A percentile compares a stretch with the other conserved stretches of the same genome.
These are phyloP conservation scores for Microcebus griseorufus DNA, from an alignment of 2,113 vertebrate genomes.

Conservation along the genomic window DNA sequence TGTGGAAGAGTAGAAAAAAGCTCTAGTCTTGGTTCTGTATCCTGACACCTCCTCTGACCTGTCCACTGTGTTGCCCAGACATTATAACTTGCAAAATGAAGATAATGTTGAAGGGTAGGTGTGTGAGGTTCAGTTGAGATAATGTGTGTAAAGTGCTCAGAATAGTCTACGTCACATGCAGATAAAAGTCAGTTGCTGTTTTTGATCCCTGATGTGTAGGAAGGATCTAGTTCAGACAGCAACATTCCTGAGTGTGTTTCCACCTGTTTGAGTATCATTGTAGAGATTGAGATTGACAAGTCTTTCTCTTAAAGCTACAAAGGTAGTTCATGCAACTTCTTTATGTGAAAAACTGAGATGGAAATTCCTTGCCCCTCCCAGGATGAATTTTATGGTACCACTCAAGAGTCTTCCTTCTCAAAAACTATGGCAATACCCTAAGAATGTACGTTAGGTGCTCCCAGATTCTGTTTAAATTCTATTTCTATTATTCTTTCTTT, in stretches of 20 bases:
- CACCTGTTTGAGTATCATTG: fast-evolving
- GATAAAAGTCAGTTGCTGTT: neutral
- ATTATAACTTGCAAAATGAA: neutral
- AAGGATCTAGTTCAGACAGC: neutral
- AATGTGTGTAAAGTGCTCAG: neutral
- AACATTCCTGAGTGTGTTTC: neutral
- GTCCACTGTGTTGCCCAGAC: neutral
- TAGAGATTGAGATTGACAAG: neutral
- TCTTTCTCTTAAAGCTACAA: neutral
- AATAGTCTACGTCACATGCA: neutral
- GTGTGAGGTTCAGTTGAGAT: neutral
- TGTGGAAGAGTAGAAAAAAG: neutral
- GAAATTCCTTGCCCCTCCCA: neutral
- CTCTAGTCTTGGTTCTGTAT: neutral
- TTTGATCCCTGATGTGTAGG: neutral
- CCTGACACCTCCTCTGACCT: neutral
- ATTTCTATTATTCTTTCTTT: neutral
- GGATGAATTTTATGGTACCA: neutral
- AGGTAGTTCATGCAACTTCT: neutral
- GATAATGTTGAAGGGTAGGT: neutral
- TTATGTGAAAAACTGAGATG: neutral
- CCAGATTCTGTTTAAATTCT: neutral
- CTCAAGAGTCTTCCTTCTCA: neutral
- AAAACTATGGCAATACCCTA: neutral
- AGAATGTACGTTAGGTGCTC: neutral